phyloP scores from a whole-genome alignment of 2,888 invertebrate genomes.

The Rhingia rostrata region DNA sequence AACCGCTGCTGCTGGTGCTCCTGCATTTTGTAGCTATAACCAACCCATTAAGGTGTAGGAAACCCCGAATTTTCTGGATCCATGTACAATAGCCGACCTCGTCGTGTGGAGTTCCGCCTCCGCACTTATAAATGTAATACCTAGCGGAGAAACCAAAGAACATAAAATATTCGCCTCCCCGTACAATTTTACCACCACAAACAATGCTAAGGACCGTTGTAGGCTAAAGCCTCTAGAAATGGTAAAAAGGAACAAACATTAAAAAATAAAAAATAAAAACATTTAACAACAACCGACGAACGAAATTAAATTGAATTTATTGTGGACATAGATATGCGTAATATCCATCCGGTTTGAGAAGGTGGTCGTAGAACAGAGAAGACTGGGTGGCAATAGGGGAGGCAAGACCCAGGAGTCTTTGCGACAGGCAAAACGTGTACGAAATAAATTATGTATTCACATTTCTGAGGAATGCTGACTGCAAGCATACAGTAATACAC shows the following conservation, averaged over 20 bases:
- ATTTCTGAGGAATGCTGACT: constrained; percentile 69
- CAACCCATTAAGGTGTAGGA: constrained; percentile 24
- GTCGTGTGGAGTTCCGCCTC: constrained; percentile 52
- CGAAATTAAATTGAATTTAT: constrained; percentile 75
- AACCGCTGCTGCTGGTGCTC: constrained; percentile 5
- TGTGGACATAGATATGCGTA: constrained; percentile 74
- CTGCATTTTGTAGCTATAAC: constrained; percentile 10
- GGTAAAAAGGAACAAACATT: neutral
- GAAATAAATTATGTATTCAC: constrained; percentile 74
- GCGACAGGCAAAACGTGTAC: constrained; percentile 73
- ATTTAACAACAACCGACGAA: constrained; percentile 59
- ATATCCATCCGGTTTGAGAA: constrained; percentile 71
- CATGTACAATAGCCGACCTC: constrained; percentile 17
- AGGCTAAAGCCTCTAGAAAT: constrained; percentile 15
- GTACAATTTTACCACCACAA: constrained; percentile 23
- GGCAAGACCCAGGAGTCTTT: constrained; percentile 67
- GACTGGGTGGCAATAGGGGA: neutral
- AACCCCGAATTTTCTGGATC: constrained; percentile 10
- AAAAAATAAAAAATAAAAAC: constrained; percentile 36
- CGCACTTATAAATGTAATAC: constrained; percentile 37
- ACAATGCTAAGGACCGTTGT: constrained; percentile 55
- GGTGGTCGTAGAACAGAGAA: constrained; percentile 34
- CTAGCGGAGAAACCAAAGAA: constrained; percentile 22
- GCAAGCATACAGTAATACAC: constrained; percentile 37
- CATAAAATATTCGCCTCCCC: constrained; percentile 62